phyloP scores from a whole-genome alignment of 35 echinoderm and acorn worm genomes.

The Holothuria glaberrima region DNA sequence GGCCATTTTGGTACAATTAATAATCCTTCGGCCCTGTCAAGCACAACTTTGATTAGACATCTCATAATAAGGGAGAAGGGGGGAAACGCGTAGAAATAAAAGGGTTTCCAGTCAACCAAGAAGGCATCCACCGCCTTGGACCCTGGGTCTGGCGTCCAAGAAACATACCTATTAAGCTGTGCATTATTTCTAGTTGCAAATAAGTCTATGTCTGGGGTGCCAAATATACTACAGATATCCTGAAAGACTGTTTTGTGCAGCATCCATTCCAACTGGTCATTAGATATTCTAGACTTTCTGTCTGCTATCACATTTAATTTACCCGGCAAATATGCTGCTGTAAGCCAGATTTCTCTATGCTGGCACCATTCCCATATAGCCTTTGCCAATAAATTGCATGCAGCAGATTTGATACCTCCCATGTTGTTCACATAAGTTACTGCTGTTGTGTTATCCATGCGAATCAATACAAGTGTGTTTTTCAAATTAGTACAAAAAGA shows the following conservation, averaged over 20 bases:
- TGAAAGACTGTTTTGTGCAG: slow-evolving; percentile 36
- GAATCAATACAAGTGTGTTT: too few species aligned
- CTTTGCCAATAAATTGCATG: too few species aligned
- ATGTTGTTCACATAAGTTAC: too few species aligned
- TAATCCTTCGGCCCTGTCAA: slow-evolving; percentile 36
- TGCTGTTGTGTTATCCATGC: too few species aligned
- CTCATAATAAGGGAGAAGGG: slow-evolving; percentile 26
- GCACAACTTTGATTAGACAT: slow-evolving; percentile 42
- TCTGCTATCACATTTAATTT: too few species aligned
- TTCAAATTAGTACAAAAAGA: too few species aligned
- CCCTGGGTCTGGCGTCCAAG: slow-evolving; percentile 58
- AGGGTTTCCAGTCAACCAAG: slow-evolving; percentile 20
- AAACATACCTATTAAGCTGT: slow-evolving; percentile 52
- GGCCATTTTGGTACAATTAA: slow-evolving; percentile 60
- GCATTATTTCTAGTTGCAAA: slow-evolving; percentile 66
- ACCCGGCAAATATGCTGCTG: too few species aligned
- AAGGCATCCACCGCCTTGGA: slow-evolving; percentile 59
- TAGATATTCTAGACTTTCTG: slow-evolving; percentile 55
- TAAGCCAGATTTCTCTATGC: too few species aligned
- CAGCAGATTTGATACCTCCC: too few species aligned
- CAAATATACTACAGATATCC: slow-evolving; percentile 38
- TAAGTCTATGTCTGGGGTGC: slow-evolving; percentile 64
- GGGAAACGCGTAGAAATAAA: slow-evolving; percentile 59
- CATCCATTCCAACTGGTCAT: too few species aligned
- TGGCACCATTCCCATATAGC: too few species aligned